Percentiles rank a stretch among this genome's conserved stretches.
These are phyloP conservation scores for Amniataba percoides DNA, from an alignment of 2,797 vertebrate genomes.

Conservation along the genomic window DNA sequence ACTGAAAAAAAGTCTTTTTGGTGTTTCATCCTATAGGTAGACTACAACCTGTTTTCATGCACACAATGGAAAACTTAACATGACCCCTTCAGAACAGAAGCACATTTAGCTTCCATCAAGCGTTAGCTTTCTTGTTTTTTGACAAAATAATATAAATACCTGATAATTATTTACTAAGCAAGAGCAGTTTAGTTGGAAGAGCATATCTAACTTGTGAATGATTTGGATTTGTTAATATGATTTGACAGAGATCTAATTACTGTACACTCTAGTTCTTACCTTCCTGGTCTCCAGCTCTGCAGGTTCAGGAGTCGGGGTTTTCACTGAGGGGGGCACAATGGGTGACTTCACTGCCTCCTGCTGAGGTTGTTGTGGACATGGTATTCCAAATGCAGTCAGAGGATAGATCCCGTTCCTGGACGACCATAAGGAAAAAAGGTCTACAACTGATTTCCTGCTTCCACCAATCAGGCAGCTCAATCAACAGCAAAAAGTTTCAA, in stretches of 20 bases:
- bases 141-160: too few relatives aligned
- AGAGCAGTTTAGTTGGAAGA: too few relatives aligned
- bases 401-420: constrained; percentile 98
- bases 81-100: not conserved
- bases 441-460: not conserved
- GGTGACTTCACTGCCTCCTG: constrained; percentile 96
- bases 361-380: constrained; percentile 94
- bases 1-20: not conserved
- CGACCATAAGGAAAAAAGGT: not conserved
- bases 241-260: too few relatives aligned
- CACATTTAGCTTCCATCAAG: not conserved
- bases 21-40: not conserved
- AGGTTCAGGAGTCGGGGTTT: constrained; percentile 96
- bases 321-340: constrained; percentile 94
- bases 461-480: not conserved
- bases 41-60: not conserved
- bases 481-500: not conserved
- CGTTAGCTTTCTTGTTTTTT: too few relatives aligned
- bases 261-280: constrained; percentile 79
- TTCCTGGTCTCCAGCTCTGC: constrained; percentile 97
- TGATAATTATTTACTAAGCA: too few relatives aligned
- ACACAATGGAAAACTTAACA: not conserved
- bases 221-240: not conserved
- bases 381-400: constrained; percentile 95
- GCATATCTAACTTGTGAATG: too few relatives aligned